These are phyloP conservation scores for Syngnathus floridae DNA, from an alignment of 2,113 vertebrate species.

Conservation along the genomic window DNA sequence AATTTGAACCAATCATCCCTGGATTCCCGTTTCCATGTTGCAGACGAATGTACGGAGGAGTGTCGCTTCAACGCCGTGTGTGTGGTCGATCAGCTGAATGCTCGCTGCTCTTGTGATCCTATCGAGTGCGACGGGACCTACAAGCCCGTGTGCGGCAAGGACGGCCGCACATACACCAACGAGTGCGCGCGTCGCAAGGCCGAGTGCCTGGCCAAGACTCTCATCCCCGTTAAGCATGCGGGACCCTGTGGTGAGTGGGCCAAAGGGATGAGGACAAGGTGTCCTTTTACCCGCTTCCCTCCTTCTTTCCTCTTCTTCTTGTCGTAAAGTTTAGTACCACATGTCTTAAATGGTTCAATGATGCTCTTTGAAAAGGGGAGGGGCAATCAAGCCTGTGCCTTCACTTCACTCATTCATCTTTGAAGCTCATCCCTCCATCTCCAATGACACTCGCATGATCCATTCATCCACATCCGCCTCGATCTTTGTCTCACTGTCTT, in stretches of 20 bases:
- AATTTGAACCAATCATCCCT: background rate
- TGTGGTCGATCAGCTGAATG: constrained; percentile 72
- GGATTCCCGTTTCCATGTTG: background rate
- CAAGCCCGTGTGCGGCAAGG: constrained; percentile 78
- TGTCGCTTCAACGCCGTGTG: constrained; percentile 82
- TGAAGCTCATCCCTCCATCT: constrained; percentile 35
- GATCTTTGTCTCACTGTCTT: constrained; percentile 48
- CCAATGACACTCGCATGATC: constrained; percentile 53
- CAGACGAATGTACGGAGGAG: constrained; percentile 78
- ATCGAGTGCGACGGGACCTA: constrained; percentile 81
- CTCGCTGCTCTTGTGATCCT: constrained; percentile 87
- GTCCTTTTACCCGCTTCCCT: constrained; percentile 5
- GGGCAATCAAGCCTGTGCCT: constrained; percentile 22
- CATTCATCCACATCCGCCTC: constrained; percentile 52
- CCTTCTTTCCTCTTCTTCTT: background rate
- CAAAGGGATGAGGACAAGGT: background rate
- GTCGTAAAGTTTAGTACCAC: constrained; percentile 8
- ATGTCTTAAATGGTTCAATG: constrained; percentile 27
- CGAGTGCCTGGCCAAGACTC: constrained; percentile 74
- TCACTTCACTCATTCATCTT: constrained; percentile 38
- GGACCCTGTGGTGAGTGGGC: constrained; percentile 89
- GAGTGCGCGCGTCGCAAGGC: constrained; percentile 79
- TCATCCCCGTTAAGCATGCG: constrained; percentile 72
- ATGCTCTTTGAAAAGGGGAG: constrained; percentile 18
- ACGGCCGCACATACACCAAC: constrained; percentile 80